Base-by-base conservation (phyloP, 2,888 invertebrate species). In the Chrysina gloriosa region DNA sequence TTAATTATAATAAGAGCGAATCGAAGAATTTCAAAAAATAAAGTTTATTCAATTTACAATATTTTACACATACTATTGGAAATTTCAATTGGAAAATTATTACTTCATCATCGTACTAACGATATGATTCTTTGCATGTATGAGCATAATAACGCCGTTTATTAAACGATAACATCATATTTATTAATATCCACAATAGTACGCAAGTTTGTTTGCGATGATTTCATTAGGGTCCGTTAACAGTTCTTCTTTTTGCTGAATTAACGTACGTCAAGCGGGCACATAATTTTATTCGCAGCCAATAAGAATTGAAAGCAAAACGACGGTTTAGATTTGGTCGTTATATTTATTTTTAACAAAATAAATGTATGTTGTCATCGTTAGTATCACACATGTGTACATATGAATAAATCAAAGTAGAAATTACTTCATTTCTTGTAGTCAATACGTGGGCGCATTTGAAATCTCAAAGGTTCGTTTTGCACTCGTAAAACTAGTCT, bases 81-180 rank as follows among this genome's bases (percentile, higher is more conserved):
- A 21, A 2, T 29, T 31, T 52, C 7, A 14, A 7, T 52, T 31
- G 31, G 11, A 14, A 4, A 31, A 16, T 31, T 19, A 58, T 58
- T 58, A 42, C 16, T 9, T 16, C 36, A 42, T 16, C 16, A 42
- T 61, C 27, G 16, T 14, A n/a, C 16, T 25, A 42, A 14, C 25
- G 42, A 36, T 27, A 61, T 42, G 36, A 27, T 9, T 25, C 4
- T 25, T 45, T 4, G 39, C 16, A n/a, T 27, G 58, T 42, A 45
- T 16, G 9, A 7, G 19, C 9, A 14, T 2, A 19, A 45, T 45
- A 45, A 45, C 9, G 21, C 16, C 11, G 27, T 27, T 23, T 42
- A n/a, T 61, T 42, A 25, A 42, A 45, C 58, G 45, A 27, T 42
- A 58, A 42, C 42, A 61, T 61, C 58, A 61, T 29, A 42, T 61